Conservation (phyloP, 2,797 vertebrate genomes). For the Tiaroga cobitis region DNA sequence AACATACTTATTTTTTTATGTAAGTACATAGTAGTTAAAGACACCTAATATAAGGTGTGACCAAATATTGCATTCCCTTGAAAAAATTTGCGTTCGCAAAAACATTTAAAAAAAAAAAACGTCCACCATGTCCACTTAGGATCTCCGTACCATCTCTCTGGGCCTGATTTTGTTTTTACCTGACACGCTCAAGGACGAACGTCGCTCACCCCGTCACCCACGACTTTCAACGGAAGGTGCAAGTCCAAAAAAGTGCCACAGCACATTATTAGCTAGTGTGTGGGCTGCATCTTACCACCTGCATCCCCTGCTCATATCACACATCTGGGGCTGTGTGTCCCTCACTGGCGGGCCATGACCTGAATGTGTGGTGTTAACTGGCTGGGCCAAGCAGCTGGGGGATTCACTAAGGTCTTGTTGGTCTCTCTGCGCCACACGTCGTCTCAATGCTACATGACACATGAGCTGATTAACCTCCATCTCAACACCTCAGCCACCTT, state of each 20-base stretch:
- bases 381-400: slow-evolving; percentile 72
- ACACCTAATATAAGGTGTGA: too few species aligned
- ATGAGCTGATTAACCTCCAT: slow-evolving; percentile 53
- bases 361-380: slow-evolving; percentile 75
- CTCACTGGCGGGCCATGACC: slow-evolving; percentile 71
- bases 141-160: background rate
- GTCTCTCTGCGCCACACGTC: slow-evolving; percentile 48
- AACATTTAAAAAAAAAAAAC: too few species aligned
- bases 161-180: background rate
- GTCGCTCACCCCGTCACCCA: slow-evolving; percentile 34
- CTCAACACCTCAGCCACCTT: slow-evolving; percentile 41
- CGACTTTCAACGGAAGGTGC: slow-evolving; percentile 68
- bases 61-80: background rate
- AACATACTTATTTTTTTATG: too few species aligned
- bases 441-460: slow-evolving; percentile 36
- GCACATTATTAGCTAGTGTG: slow-evolving; percentile 58
- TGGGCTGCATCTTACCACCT: slow-evolving; percentile 66
- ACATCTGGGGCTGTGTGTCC: slow-evolving; percentile 73
- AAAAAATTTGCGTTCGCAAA: background rate
- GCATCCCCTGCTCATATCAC: slow-evolving; percentile 71
- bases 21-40: too few species aligned
- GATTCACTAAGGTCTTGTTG: slow-evolving; percentile 46
- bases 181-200: slow-evolving; percentile 45
- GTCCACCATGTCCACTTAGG: background rate
- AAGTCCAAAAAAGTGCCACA: slow-evolving; percentile 73